Evolutionary conservation across 2,888 invertebrate species (phyloP), one percentile per base, ranked within the genome.

Genomic region (Platynereis dumerilii): DNA sequence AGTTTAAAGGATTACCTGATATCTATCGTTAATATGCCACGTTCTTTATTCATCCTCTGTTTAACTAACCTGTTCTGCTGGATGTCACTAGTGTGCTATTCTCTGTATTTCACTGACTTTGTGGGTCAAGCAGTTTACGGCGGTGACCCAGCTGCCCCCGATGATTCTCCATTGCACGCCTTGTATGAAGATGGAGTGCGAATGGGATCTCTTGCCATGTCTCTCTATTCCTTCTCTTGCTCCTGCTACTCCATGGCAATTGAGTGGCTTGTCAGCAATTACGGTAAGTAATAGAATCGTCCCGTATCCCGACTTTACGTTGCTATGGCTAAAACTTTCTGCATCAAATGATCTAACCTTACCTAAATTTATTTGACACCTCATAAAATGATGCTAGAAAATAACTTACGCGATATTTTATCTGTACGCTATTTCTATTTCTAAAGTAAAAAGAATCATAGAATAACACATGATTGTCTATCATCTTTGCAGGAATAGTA

Each of bases 81-180:
- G 96, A 96, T 96, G 95, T 94, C 96, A 0, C 92, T 97, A 75
- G 95, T 97, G 54, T 96, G 96, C 83, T 97, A 96, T 82, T 96
- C 96, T 0, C 86, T 97, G 5, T 96, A 96, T 84, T 96, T 97
- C 83, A 97, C 96, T 0, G 96, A 96, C 85, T 97, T 96, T 79
- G 96, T 94, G 1, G 94, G 93, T 0, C 92, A 94, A 83, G 90
- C 92, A 12, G 62, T 62, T 27, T 62, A 56, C 45, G 62, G 62
- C 1, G 62, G 62, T 22, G 28, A 57, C 26, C 62, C 62, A 1
- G 22, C 62, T 12, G 62, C 62, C 15, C 62, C 62, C 1, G 57
- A 57, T 22, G 85, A 83, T 12, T 81, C 83, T n/a, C 64, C 67
- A 1, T 65, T 69, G 27, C 81, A 83, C 66, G 73, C 74, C 39